These are phyloP conservation scores for Synergus laeviventris DNA, from an alignment of 2,888 invertebrate genomes.

Conservation along the genomic window DNA sequence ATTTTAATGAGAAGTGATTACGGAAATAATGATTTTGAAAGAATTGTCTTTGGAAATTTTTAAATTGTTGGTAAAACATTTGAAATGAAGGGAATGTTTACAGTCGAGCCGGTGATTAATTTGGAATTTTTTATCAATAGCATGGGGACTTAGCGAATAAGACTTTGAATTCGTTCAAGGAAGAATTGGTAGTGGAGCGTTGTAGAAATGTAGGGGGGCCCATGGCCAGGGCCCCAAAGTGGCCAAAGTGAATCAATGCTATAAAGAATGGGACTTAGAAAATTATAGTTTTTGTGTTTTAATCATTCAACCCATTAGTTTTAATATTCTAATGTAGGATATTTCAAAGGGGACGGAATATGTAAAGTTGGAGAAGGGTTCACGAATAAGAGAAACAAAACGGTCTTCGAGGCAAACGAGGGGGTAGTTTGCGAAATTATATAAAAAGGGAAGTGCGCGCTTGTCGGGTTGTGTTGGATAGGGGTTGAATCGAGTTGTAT, in stretches of 20 bases:
- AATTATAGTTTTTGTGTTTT: not conserved
- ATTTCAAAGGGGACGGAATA: not conserved
- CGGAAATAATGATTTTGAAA: not conserved
- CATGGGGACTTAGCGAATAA: not conserved
- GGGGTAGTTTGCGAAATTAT: slow-evolving; percentile 17
- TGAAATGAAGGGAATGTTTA: slow-evolving; percentile 18
- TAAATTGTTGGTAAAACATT: not conserved
- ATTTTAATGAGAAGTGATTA: not conserved
- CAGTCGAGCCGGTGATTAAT: slow-evolving; percentile 6
- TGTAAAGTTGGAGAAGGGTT: not conserved
- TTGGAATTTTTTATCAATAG: slow-evolving; percentile 27
- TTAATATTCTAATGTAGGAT: not conserved
- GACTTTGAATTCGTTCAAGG: slow-evolving; percentile 22
- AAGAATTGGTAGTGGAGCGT: slow-evolving; percentile 41
- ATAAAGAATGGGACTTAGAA: not conserved
- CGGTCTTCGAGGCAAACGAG: slow-evolving; percentile 17
- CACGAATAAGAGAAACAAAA: slow-evolving; percentile 3
- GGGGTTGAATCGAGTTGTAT: too few relatives aligned
- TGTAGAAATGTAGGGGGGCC: slow-evolving; percentile 62
- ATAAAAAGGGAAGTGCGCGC: slow-evolving; percentile 15
- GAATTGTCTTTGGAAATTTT: not conserved
- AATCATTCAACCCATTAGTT: not conserved
- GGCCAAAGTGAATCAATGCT: slow-evolving; percentile 44
- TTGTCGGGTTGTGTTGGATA: slow-evolving; percentile 13
- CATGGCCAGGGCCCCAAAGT: slow-evolving; percentile 60